Base-by-base conservation (phyloP, 2,113 vertebrate genomes). In the Bufo gargarizans region DNA sequence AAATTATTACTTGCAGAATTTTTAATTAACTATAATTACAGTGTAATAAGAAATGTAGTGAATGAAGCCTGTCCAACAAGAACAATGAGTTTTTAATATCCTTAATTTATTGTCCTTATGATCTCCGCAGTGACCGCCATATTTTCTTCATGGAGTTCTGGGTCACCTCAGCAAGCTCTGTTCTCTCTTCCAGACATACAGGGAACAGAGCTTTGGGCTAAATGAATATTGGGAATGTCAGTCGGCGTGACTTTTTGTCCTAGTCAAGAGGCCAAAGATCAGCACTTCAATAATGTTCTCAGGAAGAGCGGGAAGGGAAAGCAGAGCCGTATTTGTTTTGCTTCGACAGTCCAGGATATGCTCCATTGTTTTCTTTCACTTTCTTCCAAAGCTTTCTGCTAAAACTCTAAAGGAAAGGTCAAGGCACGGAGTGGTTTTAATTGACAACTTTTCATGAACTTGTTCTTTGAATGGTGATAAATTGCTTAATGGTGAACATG, bases 271-370 rank as follows among this genome's bases (percentile, higher is more conserved):
- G 93, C 89, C 90, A 92, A 90, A 93, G 92, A 91, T 93, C 92
- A 93, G 79, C 90, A 90, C 90, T 92, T 92, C 87, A 89, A 92
- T 93, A 93, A 94, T 92, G 93, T 91, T 81, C 92, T 93, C 91
- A 92, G 92, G 90, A 93, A 94, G 89, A 90, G 50, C 90, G 91
- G 71, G 90, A 93, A 93, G 92, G 90, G 91, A 91, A 94, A 92
- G 93, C 86, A 91, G 92, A 93, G 91, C 88, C n/a, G 88, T 77
- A 89, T 88, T 90, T 91, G 92, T 87, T 90, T 93, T 92, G 91
- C 87, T 71, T 85, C 92, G 91, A 90, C 88, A 87, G 80, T 91
- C 88, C 79, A 56, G 85, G 78, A 90, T 93, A 86, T 89, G 84
- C 10, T 84, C 55, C 63, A 22, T 89, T 87, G 53, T 58, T 72